Base-by-base conservation (phyloP, 2,113 vertebrate species). In the Tauraco erythrolophus region DNA sequence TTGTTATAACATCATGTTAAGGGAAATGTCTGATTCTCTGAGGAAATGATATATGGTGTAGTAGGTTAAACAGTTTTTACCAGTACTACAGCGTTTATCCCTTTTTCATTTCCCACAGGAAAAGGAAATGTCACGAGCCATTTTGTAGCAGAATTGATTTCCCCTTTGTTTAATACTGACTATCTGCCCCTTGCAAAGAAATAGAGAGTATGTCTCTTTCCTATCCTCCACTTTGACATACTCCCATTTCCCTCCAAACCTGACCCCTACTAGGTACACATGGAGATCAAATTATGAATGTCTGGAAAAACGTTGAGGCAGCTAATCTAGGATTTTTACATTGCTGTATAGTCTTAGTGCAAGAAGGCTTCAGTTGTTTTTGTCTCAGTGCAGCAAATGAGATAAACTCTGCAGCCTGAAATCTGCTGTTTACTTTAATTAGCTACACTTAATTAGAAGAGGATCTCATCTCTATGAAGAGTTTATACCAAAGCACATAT, bases 371-470 rank as follows among this genome's bases (percentile, higher is more conserved):
- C 4, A 1, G 30, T 57, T 85, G 24, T 24, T 93, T 80, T 81
- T 39, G 11, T 30, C 65, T 95, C 57, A 30, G 11, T 37, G 39
- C 24, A 57, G 35, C 27, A 64, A 89, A 64, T 68, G 57, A 91
- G 45, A 84, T 58, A 84, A 94, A 91, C 27, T 50, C 62, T 80
- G 24, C 21, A 61, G 77, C 8, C 18, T 19, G 9, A 72, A 84
- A 77, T 84, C 45, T 88, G 43, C 33, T 78, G 45, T 95, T 87
- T 81, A 48, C 14, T 89, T 91, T 78, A 71, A 94, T 93, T 91
- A 94, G 70, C 35, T 79, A 53, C 57, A 23, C 25, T 82, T 89
- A 84, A 95, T 87, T 86, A 93, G 91, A 95, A 69, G 12, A 85
- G 3, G 43, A 90, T 80, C 39, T 86, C 93, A 79, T 86, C 61